phyloP scores from a whole-genome alignment of 2,113 vertebrate species.

The Oncorhynchus kisutch region DNA sequence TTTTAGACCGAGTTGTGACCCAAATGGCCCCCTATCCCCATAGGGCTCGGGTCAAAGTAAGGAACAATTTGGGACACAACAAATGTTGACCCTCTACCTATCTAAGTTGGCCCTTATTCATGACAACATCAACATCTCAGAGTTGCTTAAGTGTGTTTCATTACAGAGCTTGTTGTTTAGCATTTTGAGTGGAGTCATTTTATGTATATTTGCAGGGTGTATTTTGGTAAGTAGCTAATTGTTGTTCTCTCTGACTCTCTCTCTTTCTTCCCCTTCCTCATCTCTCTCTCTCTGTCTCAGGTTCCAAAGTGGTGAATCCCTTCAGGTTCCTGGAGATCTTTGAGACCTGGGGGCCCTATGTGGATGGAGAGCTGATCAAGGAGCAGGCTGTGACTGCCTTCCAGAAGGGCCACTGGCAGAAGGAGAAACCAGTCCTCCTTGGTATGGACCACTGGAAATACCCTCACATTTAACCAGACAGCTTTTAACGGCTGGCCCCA shows the following conservation, averaged over 20 bases:
- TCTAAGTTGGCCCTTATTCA: background rate
- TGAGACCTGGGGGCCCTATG: slow-evolving; percentile 73
- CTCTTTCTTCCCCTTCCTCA: background rate
- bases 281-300: slow-evolving; percentile 41
- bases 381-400: slow-evolving; percentile 73
- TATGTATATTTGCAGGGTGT: too few species aligned
- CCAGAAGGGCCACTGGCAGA: slow-evolving; percentile 73
- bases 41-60: too few species aligned
- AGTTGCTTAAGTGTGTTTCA: background rate
- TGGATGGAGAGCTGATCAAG: slow-evolving; percentile 71
- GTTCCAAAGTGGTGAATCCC: slow-evolving; percentile 71
- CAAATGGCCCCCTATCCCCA: too few species aligned
- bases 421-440: slow-evolving; percentile 70
- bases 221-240: background rate
- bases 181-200: background rate
- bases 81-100: too few species aligned
- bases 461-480: background rate
- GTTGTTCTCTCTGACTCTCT: background rate
- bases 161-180: background rate
- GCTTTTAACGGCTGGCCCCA: background rate
- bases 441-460: slow-evolving; percentile 50
- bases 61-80: too few species aligned
- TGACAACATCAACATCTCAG: background rate
- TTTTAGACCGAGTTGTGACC: too few species aligned
- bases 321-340: slow-evolving; percentile 75